A percentile compares a stretch with the other conserved stretches of the same genome.
phyloP scores from a whole-genome alignment of 1,140 invertebrate genomes.

The Drosophila kepulauana region DNA sequence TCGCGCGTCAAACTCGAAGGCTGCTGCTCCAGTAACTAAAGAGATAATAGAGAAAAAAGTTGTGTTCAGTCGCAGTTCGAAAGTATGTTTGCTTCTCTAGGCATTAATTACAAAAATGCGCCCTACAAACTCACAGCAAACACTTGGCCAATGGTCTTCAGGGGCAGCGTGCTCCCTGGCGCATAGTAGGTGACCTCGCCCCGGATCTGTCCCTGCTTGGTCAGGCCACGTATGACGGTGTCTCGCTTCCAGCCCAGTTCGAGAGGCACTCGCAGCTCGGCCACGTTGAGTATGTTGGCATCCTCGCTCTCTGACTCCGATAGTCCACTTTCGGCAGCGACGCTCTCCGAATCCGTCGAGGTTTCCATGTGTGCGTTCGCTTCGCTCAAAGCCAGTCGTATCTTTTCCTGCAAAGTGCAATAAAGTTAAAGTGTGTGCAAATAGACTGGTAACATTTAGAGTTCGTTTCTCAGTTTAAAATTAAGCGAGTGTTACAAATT shows the following conservation, averaged over 20 bases:
- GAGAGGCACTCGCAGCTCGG: conserved; percentile 90
- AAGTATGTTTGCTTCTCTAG: neutral
- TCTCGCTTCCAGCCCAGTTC: conserved; percentile 95
- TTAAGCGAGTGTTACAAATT: neutral
- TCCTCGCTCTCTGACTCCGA: conserved; percentile 85
- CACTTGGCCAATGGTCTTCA: conserved; percentile 86
- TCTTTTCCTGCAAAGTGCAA: conserved; percentile 84
- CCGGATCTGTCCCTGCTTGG: conserved; percentile 91
- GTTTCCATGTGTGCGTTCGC: conserved; percentile 85
- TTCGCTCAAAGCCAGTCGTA: conserved; percentile 86
- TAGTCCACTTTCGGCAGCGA: conserved; percentile 86
- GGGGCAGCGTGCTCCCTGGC: conserved; percentile 87
- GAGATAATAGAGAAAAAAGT: neutral
- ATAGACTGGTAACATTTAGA: too few relatives aligned
- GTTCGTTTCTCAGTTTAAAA: neutral
- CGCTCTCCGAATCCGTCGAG: conserved; percentile 86
- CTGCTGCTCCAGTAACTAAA: conserved; percentile 92
- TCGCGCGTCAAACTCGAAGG: conserved; percentile 92
- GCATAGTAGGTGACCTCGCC: conserved; percentile 96
- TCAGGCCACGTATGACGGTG: conserved; percentile 93
- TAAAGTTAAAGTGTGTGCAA: neutral
- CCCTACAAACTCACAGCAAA: conserved; percentile 86
- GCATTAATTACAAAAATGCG: conserved; percentile 31
- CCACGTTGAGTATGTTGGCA: conserved; percentile 86
- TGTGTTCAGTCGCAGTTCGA: neutral